phyloP scores from a whole-genome alignment of 35 echinoderm and acorn worm species.

The Acanthaster planci region DNA sequence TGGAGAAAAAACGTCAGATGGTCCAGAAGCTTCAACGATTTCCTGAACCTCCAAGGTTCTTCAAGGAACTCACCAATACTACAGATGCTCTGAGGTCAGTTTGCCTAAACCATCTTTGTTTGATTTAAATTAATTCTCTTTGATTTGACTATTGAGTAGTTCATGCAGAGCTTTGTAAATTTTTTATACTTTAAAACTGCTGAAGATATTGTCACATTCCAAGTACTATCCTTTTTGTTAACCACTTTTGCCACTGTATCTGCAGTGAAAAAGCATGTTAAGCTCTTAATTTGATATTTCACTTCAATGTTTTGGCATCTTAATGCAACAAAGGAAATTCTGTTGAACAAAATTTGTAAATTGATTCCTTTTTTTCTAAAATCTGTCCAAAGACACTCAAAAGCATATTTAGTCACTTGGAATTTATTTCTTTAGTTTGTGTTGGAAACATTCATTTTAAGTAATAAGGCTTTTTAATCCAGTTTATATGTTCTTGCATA shows the following conservation, averaged over 20 bases:
- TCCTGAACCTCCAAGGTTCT: constrained; percentile 40
- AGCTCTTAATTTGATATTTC: too few species aligned
- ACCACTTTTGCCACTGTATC: too few species aligned
- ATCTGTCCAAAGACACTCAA: too few species aligned
- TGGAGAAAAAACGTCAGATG: constrained; percentile 12
- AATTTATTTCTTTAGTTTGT: background rate
- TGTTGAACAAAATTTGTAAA: too few species aligned
- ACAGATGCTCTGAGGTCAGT: constrained; percentile 44
- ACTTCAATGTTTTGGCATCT: too few species aligned
- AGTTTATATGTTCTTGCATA: background rate
- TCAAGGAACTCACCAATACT: constrained; percentile 19
- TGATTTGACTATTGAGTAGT: background rate
- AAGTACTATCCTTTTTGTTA: too few species aligned
- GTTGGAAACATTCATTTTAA: background rate
- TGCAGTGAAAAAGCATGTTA: too few species aligned
- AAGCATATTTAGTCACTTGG: background rate
- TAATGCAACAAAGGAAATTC: too few species aligned
- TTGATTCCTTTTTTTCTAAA: too few species aligned
- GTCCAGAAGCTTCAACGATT: constrained; percentile 48
- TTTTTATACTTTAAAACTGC: too few species aligned
- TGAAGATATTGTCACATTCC: too few species aligned
- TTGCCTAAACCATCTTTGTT: background rate
- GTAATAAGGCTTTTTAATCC: background rate
- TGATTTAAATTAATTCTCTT: background rate
- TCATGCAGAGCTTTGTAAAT: too few species aligned